Base-by-base conservation (phyloP, 2,888 invertebrate genomes). In the Tiliacea citrago region DNA sequence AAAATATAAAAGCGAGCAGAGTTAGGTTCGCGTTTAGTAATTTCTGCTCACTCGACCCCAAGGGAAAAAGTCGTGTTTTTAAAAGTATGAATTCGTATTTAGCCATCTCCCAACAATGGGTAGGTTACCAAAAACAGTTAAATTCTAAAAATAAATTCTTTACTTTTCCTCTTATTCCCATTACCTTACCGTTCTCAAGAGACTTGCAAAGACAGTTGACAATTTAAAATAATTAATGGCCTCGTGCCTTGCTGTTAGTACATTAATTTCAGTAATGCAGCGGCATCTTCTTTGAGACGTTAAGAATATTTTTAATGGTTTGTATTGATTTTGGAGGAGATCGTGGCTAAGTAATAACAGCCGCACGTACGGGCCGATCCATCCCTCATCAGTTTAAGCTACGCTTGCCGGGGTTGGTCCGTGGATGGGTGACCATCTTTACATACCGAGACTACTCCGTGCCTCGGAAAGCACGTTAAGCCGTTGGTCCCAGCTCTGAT, bases 201-300 rank as follows among this genome's bases (percentile, higher is more conserved):
- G 81, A 68, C 24, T 45, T 21, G 29, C 53, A 24, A 45, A 57
- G 47, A 68, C 75, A 71, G 67, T 72, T 55, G 51, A 81, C 58
- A 73, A 75, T 75, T 72, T 72, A 69, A 83, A 70, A 84, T 68
- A 82, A 82, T 84, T 69, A 73, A 82, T 82, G 49, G 35, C 66
- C 35, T 12, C 47, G 39, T n/a, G 12, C 57, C 24, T 60, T n/a
- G 45, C 29, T 68, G 61, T 39, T 39, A 10, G 24, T 29, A 62
- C 42, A 75, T 79, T 83, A 65, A 82, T 83, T 75, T 72, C 24
- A 60, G 71, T 82, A 82, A 82, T 83, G 80, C 71, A 75, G 18
- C 71, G 51, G 66, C 73, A 72, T 77, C 53, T 53, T 70, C 75
- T 79, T 62, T 45, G 9, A 9, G 47, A 57, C 57, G 68, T 82